A percentile compares a stretch with the other conserved stretches of the same genome.
These are phyloP conservation scores for Trididemnum clinides DNA, from an alignment of 23 tunicate genomes.

Conservation along the genomic window DNA sequence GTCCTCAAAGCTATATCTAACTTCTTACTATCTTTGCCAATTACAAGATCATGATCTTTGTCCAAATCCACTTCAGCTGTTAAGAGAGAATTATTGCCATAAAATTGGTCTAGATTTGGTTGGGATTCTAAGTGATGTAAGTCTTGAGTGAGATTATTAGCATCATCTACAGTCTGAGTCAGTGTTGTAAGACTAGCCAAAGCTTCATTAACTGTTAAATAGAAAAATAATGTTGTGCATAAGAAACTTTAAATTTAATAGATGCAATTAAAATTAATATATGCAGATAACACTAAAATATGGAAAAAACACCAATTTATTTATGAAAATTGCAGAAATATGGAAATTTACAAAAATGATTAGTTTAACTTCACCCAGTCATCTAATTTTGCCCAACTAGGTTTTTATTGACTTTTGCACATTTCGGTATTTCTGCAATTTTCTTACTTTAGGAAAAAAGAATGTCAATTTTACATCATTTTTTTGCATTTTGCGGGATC, in stretches of 20 bases:
- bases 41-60: too few relatives aligned
- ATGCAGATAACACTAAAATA: background rate
- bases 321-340: background rate
- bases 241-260: background rate
- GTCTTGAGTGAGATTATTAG: background rate
- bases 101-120: too few relatives aligned
- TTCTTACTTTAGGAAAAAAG: too few relatives aligned
- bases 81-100: too few relatives aligned
- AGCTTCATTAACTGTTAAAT: background rate
- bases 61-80: too few relatives aligned
- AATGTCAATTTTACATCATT: too few relatives aligned
- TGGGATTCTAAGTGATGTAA: background rate
- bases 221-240: background rate
- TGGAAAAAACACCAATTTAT: background rate
- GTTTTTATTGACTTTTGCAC: background rate
- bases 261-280: background rate
- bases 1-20: too few relatives aligned
- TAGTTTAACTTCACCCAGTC: background rate
- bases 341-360: background rate
- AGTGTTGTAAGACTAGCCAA: background rate
- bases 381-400: background rate
- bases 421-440: too few relatives aligned
- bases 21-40: too few relatives aligned
- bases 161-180: background rate
- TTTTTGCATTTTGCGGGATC: too few relatives aligned